Conservation (phyloP, 2,113 vertebrate genomes). For the Gallinago jamesoni region DNA sequence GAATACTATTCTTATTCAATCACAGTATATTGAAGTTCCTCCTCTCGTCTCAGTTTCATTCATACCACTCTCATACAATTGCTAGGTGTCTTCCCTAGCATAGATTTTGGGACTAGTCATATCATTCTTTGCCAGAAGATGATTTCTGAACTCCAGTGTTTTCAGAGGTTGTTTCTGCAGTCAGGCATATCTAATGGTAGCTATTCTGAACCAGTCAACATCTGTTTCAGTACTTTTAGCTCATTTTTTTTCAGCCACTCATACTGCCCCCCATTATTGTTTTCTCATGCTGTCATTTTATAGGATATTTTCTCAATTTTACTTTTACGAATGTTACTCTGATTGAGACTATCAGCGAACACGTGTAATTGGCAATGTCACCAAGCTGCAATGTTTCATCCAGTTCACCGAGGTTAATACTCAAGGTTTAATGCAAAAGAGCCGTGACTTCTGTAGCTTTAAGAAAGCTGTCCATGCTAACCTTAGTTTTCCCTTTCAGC, state of each 20-base stretch:
- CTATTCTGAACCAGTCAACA: conserved; percentile 35
- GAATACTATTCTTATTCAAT: neutral
- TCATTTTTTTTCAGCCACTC: neutral
- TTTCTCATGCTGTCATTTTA: neutral
- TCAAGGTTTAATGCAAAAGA: neutral
- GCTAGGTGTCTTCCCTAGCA: neutral
- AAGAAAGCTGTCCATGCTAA: conserved; percentile 59
- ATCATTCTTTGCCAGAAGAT: neutral
- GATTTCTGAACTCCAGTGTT: neutral
- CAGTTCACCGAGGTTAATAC: neutral
- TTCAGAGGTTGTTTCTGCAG: conserved; percentile 6
- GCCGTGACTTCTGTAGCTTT: conserved; percentile 18
- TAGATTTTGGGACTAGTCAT: neutral
- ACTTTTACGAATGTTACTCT: neutral
- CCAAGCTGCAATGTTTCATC: neutral
- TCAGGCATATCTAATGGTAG: neutral
- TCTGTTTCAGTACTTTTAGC: conserved; percentile 7
- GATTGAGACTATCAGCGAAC: neutral
- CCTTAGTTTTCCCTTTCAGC: conserved; percentile 65
- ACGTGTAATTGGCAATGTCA: neutral
- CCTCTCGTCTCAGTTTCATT: neutral
- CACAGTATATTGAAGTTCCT: neutral
- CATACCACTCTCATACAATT: neutral
- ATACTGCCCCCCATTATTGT: neutral
- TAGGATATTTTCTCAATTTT: neutral